Conservation (phyloP, 2,113 vertebrate species). For the Stigmatopora nigra region DNA sequence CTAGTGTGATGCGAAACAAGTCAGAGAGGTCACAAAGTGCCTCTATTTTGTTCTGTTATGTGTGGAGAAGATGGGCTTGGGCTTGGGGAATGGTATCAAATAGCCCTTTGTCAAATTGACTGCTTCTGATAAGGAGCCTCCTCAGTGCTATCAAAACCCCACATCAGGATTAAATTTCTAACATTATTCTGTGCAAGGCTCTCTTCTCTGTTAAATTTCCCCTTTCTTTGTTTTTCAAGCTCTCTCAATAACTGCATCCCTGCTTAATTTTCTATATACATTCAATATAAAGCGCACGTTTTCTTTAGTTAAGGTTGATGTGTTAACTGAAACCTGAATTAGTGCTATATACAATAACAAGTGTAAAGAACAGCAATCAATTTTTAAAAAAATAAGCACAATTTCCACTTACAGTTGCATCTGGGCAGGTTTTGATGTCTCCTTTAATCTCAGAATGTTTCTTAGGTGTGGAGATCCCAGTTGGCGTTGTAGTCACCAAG, state of each 20-base stretch:
- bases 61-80: conserved; percentile 66
- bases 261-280: conserved; percentile 21
- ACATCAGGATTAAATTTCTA: conserved; percentile 89
- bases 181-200: conserved; percentile 69
- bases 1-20: conserved; percentile 24
- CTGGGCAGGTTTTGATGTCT: conserved; percentile 72
- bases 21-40: conserved; percentile 43
- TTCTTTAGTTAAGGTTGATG: conserved; percentile 12
- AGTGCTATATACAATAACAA: conserved; percentile 19
- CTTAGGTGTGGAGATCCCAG: conserved; percentile 69
- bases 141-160: conserved; percentile 76
- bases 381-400: background rate
- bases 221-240: conserved; percentile 51
- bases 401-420: conserved; percentile 71
- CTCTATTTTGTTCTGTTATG: conserved; percentile 63
- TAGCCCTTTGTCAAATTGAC: conserved; percentile 80
- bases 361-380: conserved; percentile 5
- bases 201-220: conserved; percentile 53
- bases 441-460: conserved; percentile 74
- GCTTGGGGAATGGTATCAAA: conserved; percentile 78
- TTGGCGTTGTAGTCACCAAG: conserved; percentile 66
- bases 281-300: conserved; percentile 8
- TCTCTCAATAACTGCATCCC: conserved; percentile 24
- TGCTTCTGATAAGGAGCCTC: conserved; percentile 79
- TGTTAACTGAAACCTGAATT: conserved; percentile 4